Evolutionary conservation across 2,888 invertebrate genomes (phyloP).

Genomic region (Ophonus ardosiacus): DNA sequence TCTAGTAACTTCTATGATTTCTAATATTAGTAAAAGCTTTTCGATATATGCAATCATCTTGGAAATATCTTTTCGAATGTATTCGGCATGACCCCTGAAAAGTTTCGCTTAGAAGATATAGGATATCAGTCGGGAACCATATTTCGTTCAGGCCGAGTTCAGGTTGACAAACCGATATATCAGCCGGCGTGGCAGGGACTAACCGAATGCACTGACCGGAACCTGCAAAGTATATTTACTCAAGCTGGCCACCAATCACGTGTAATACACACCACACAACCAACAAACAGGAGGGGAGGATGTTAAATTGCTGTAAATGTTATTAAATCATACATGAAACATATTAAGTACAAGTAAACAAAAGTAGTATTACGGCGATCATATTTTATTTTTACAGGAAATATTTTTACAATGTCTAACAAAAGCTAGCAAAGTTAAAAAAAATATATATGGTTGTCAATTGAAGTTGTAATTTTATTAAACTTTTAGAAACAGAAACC

Average conservation of each 20-base stretch:
- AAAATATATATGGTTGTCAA: no score
- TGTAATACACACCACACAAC: not conserved
- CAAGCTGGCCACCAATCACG: not conserved
- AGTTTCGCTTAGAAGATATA: conserved; percentile 10
- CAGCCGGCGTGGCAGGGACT: not conserved
- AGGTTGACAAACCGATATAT: conserved; percentile 52
- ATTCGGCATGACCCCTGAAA: conserved; percentile 8
- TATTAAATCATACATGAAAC: no score
- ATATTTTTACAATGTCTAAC: no score
- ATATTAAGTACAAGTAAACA: no score
- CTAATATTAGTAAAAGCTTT: not conserved
- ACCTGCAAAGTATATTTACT: conserved; percentile 38
- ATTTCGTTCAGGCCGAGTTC: conserved; percentile 10
- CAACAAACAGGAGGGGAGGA: not conserved
- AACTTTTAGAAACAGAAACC: no score
- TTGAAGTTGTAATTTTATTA: no score
- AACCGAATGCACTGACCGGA: conserved; percentile 44
- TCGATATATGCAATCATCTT: not conserved
- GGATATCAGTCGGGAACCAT: conserved; percentile 1
- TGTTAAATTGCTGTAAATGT: no score
- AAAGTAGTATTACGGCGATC: no score
- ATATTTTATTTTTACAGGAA: no score
- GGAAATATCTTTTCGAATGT: not conserved
- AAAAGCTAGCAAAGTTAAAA: no score
- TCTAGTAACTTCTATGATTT: not conserved